phyloP scores from a whole-genome alignment of 2,888 invertebrate genomes.

The Eurois occulta region DNA sequence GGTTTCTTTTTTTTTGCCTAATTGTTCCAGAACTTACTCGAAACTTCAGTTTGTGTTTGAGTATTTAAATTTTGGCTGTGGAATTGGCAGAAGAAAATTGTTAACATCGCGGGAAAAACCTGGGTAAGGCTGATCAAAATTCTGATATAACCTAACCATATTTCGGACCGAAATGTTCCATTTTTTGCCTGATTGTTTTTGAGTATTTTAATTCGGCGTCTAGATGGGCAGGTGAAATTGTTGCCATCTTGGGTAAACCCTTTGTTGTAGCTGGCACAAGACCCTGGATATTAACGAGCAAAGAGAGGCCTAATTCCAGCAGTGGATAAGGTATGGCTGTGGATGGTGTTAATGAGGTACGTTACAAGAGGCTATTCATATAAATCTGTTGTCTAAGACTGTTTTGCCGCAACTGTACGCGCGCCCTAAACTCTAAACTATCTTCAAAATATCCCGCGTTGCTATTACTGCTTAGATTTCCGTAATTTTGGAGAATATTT shows the following conservation, averaged over 20 bases:
- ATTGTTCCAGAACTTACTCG: not conserved
- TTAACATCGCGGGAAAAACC: not conserved
- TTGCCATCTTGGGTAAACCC: not conserved
- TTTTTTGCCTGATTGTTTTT: not conserved
- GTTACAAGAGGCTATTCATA: not conserved
- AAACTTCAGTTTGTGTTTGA: not conserved
- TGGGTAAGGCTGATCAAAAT: not conserved
- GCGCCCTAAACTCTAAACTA: slow-evolving; percentile 20
- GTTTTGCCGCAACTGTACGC: slow-evolving; percentile 1
- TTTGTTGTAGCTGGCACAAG: not conserved
- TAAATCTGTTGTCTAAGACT: not conserved
- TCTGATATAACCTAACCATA: not conserved
- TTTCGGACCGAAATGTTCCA: no score
- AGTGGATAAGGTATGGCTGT: not conserved
- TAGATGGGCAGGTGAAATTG: not conserved
- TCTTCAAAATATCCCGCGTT: slow-evolving; percentile 35
- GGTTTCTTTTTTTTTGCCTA: not conserved
- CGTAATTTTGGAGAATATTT: slow-evolving; percentile 66
- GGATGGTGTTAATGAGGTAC: not conserved
- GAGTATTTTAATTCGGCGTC: not conserved
- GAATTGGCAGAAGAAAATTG: not conserved
- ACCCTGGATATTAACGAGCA: not conserved
- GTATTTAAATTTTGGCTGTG: not conserved
- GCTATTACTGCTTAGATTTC: slow-evolving; percentile 34
- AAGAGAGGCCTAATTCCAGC: not conserved